phyloP scores from a whole-genome alignment of 2,888 invertebrate genomes.

The Glyphotaelius pellucidus region DNA sequence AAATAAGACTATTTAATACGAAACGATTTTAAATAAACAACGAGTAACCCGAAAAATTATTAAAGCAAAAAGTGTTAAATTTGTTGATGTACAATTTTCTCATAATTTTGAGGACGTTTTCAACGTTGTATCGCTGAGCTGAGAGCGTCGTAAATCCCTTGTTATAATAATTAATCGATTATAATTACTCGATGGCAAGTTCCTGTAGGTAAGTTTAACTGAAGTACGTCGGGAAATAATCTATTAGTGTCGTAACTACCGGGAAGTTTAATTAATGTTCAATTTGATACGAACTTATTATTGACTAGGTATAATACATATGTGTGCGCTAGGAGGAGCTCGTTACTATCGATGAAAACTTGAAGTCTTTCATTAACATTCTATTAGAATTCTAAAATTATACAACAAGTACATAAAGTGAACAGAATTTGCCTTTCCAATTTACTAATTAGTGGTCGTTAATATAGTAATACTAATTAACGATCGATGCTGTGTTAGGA shows the following conservation, averaged over 20 bases:
- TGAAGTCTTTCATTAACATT: not conserved
- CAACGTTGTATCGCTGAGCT: not conserved
- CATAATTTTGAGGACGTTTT: not conserved
- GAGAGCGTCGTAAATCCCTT: not conserved
- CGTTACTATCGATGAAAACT: not conserved
- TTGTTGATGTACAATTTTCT: not conserved
- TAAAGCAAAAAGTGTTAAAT: no score
- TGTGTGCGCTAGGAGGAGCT: not conserved
- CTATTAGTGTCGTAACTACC: not conserved
- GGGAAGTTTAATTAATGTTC: not conserved
- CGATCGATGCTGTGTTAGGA: no score
- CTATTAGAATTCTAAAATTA: not conserved
- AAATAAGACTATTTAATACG: not conserved
- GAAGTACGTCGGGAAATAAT: not conserved
- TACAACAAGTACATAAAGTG: not conserved
- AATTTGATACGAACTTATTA: not conserved
- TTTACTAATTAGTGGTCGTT: not conserved
- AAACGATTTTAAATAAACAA: not conserved
- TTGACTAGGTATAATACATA: not conserved
- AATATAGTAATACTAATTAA: not conserved
- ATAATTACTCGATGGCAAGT: not conserved
- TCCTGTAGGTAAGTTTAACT: not conserved
- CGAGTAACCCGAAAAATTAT: not conserved
- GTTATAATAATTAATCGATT: not conserved
- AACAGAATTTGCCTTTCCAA: not conserved